Evolutionary conservation across 1,140 invertebrate genomes (phyloP).

Genomic region (Grapholita molesta): DNA sequence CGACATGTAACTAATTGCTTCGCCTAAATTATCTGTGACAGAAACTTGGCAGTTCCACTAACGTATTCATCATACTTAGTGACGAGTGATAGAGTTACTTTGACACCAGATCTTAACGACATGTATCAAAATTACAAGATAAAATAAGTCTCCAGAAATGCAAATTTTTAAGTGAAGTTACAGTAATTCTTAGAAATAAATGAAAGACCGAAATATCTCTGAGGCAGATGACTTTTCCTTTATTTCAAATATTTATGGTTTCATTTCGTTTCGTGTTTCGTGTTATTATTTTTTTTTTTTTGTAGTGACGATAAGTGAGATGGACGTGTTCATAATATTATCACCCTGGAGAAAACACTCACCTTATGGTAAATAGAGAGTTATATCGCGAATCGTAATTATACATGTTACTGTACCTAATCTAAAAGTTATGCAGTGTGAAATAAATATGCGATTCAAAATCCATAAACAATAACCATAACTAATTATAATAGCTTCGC

Average conservation of each 20-base stretch:
- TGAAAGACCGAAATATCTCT: no score
- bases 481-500: not conserved
- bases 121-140: not conserved
- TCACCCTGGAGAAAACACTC: no score
- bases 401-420: not conserved
- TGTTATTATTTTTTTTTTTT: no score
- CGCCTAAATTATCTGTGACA: not conserved
- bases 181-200: no score
- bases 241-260: no score
- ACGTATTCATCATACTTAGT: conserved; percentile 5
- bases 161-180: no score
- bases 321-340: not conserved
- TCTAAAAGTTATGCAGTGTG: not conserved
- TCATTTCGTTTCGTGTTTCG: no score
- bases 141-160: not conserved
- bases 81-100: not conserved
- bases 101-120: not conserved
- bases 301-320: not conserved
- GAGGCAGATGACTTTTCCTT: no score
- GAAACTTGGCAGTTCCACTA: not conserved
- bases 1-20: not conserved
- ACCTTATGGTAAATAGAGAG: not conserved
- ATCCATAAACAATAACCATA: not conserved
- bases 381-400: no score
- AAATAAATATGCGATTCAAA: not conserved